Base-by-base conservation (phyloP, 2,888 invertebrate species). In the Neoascia interrupta region DNA sequence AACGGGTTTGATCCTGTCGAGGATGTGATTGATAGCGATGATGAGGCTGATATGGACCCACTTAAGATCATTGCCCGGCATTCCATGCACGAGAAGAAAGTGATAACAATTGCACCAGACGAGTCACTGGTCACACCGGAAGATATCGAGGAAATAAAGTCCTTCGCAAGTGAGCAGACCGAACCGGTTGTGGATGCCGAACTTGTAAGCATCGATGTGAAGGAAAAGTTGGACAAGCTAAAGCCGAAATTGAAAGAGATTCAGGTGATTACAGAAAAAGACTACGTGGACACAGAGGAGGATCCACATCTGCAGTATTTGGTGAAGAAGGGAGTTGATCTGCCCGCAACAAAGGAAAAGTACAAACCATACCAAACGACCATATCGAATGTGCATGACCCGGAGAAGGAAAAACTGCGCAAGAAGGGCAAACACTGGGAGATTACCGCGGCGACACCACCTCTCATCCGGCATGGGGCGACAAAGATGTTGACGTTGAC, bases 401-500 rank as follows among this genome's bases (percentile, higher is more conserved):
- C 88, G 0, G 84, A 69, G n/a, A 88, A 87, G 70, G 88, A 88
- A 79, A 85, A 85, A 13, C 51, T 63, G 3, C 84, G 88, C 1
- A 87, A 86, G 54, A 81, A 83, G 28, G 83, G 84, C 1, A 87
- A 85, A 70, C 73, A 85, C 73, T 88, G 89, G 88, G 88, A 88
- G 72, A 74, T 84, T 5, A 88, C 89, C 1, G 88, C 88, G 1
- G 88, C 89, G 0, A 89, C 88, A 5, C 88, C 88, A 8, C 88
- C 88, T 6, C 83, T 84, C 0, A 85, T 89, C 45, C 85, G 85
- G 34, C 84, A 88, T 75, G 84, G 83, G 6, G 84, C 83, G 10
- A 70, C 84, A 0, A 84, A 88, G 56, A 28, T 88, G 43, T 79
- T 88, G 23, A 81, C 85, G 1, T 63, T 88, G 21, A 83, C 84